Evolutionary conservation across 2,113 vertebrate species (phyloP).

Genomic region (Trinectes maculatus): DNA sequence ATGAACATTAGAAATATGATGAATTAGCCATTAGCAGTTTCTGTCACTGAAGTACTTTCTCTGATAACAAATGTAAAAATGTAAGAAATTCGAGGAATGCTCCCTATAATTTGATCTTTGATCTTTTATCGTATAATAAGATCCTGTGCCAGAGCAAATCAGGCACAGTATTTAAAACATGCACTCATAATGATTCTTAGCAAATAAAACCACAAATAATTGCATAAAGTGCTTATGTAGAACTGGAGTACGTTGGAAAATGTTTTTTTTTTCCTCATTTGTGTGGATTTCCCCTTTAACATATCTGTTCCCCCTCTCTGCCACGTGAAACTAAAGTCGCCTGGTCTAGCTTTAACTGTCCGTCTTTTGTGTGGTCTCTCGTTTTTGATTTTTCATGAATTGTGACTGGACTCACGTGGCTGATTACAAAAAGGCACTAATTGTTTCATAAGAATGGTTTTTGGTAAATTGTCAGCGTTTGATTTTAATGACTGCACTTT

Average conservation of each 20-base stretch:
- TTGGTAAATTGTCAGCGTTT: not conserved
- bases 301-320: not conserved
- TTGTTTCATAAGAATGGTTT: slow-evolving; percentile 11
- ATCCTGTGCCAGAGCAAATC: too few relatives aligned
- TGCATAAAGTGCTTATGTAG: not conserved
- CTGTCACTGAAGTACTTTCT: too few relatives aligned
- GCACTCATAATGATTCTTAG: not conserved
- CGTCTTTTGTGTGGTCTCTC: not conserved
- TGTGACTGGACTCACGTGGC: not conserved
- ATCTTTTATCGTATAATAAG: too few relatives aligned
- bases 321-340: slow-evolving; percentile 8
- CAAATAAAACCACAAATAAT: not conserved
- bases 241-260: not conserved
- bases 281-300: slow-evolving; percentile 14
- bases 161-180: too few relatives aligned
- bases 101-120: too few relatives aligned
- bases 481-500: slow-evolving; percentile 41
- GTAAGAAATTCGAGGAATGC: too few relatives aligned
- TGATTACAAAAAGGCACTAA: not conserved
- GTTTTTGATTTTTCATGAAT: slow-evolving; percentile 21
- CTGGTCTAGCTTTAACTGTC: slow-evolving; percentile 33
- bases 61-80: too few relatives aligned
- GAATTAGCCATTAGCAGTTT: too few relatives aligned
- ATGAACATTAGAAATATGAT: too few relatives aligned
- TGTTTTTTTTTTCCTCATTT: slow-evolving; percentile 31